Conservation (phyloP, 2,888 invertebrate genomes). For the Phytoseiulus persimilis region DNA sequence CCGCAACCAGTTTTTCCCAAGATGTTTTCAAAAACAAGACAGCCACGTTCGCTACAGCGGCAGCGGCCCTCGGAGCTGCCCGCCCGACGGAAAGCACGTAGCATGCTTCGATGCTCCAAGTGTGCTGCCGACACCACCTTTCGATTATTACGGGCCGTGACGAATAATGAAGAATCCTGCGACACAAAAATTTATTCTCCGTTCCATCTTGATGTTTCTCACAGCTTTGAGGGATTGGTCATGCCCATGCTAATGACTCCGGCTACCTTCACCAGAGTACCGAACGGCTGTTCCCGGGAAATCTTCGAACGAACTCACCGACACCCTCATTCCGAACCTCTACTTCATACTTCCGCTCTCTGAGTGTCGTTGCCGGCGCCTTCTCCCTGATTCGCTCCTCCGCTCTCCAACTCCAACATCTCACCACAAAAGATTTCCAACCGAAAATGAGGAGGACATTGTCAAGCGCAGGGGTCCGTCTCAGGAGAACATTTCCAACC, state of each 20-base stretch:
- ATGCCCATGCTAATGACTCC: no score
- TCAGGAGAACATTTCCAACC: not conserved
- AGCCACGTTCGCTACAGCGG: not conserved
- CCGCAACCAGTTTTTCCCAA: not conserved
- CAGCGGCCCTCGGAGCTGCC: not conserved
- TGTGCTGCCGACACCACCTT: not conserved
- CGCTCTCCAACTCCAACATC: not conserved
- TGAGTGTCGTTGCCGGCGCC: not conserved
- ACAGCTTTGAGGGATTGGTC: no score
- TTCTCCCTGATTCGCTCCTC: not conserved
- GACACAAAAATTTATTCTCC: no score
- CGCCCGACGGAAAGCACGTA: not conserved
- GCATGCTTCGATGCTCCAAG: not conserved
- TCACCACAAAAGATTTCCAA: not conserved
- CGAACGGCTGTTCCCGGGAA: no score
- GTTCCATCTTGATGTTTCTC: no score
- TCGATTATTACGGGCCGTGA: not conserved
- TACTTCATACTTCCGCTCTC: not conserved
- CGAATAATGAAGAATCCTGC: not conserved
- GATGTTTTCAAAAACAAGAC: not conserved
- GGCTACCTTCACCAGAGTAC: no score
- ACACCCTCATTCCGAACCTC: no score
- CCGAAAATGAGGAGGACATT: conserved; percentile 5
- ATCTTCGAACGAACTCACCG: no score
- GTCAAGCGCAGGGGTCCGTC: not conserved